Evolutionary conservation across 2,797 vertebrate species (phyloP), one percentile per base, ranked within the genome.

Genomic region (Aselliscus stoliczkanus): DNA sequence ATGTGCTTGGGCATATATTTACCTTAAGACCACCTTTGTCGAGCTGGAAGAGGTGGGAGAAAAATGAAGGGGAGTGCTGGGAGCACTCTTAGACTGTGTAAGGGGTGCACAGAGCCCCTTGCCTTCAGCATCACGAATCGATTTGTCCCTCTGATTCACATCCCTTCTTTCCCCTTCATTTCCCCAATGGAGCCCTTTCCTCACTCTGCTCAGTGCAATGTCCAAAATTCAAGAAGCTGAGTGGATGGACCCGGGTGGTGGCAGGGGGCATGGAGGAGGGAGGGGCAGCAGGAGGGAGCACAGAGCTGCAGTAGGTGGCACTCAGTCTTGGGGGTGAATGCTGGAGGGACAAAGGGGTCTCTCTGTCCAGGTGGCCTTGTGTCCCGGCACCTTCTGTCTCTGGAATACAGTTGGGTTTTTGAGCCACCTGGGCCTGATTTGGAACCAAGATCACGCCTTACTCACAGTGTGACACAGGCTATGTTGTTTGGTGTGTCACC

Each of bases 21-120:
- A 23, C n/a, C 67, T 39, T 14, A 31, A 47, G 7, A 29, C 1
- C 20, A 13, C 17, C 11, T 73, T 9, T 12, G 6, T 62, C 31
- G 21, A 9, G 12, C 20, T 2, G 5, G 67, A 62, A 52, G 72
- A 13, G 75, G 47, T 29, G 27, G 25, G 31, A n/a, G 31, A 11
- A 52, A n/a, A 14, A 7, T 11, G 2, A 13, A 2, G 10, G 27
- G 17, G 25, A 8, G 5, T 1, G 0, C 29, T 10, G 27, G n/a
- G 15, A 14, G 13, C 1, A 5, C 44, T 5, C n/a, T 1, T 5
- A 9, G 42, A 23, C 21, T 1, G 42, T 11, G 31, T n/a, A 14
- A 1, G 3, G 56, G 12, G 10, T 27, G 23, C 6, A 1, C 25
- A 1, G 1, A 13, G 23, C 1, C 65, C 12, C 17, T 27, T 2